Percentiles rank a stretch among this genome's conserved stretches.
phyloP scores from a whole-genome alignment of 2,797 vertebrate species.

The Squalus acanthias region DNA sequence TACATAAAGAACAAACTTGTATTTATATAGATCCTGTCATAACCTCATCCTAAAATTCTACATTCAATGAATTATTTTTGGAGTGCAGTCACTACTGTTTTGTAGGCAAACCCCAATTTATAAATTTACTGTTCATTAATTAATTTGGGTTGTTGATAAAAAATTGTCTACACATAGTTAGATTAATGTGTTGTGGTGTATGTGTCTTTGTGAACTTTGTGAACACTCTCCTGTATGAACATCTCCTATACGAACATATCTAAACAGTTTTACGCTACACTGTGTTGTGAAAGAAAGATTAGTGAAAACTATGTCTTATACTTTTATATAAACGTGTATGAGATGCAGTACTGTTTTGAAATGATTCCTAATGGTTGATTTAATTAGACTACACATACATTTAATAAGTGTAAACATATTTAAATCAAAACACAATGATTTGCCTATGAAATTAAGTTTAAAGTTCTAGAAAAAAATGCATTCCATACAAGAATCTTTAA shows the following conservation, averaged over 20 bases:
- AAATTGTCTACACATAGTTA: background rate
- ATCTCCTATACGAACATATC: background rate
- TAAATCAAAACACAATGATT: background rate
- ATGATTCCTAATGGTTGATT: background rate
- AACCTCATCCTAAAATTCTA: background rate
- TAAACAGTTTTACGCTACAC: background rate
- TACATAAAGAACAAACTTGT: background rate
- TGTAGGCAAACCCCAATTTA: background rate
- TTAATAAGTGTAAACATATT: constrained; percentile 2
- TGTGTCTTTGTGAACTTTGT: background rate
- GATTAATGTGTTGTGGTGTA: background rate
- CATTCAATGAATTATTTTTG: background rate
- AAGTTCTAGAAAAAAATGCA: background rate
- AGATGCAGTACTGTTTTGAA: background rate
- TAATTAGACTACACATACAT: background rate
- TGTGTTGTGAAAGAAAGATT: background rate
- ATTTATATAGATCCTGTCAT: background rate
- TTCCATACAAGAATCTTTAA: background rate
- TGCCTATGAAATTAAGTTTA: background rate
- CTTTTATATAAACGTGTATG: background rate
- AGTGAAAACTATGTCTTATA: background rate
- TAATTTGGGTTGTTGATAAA: background rate
- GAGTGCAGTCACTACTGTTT: background rate
- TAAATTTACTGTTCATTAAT: background rate
- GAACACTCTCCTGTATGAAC: background rate